These are phyloP conservation scores for Echeneis naucrates DNA, from an alignment of 2,797 vertebrate species.

Conservation along the genomic window DNA sequence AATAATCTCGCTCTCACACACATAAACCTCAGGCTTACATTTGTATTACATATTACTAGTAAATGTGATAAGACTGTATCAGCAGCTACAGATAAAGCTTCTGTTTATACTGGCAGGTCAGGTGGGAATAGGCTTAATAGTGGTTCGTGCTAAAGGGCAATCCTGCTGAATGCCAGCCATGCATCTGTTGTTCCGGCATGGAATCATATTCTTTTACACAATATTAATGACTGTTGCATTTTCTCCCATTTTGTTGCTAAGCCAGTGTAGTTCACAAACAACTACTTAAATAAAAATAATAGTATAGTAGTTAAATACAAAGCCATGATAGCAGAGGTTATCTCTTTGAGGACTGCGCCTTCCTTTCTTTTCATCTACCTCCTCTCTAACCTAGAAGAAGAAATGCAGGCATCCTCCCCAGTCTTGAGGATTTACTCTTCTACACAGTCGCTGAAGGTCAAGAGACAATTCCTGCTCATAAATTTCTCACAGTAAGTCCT, in stretches of 20 bases:
- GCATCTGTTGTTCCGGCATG: not conserved
- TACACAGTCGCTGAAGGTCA: slow-evolving; percentile 98
- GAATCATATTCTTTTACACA: not conserved
- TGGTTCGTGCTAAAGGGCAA: not conserved
- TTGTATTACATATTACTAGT: slow-evolving; percentile 11
- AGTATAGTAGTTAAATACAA: not conserved
- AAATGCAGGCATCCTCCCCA: slow-evolving; percentile 92
- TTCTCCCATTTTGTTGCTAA: not conserved
- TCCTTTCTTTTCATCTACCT: not conserved
- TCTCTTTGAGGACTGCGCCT: not conserved
- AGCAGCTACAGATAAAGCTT: slow-evolving; percentile 45
- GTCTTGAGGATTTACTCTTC: slow-evolving; percentile 97
- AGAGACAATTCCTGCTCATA: slow-evolving; percentile 97
- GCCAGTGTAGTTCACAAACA: not conserved
- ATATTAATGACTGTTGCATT: no score
- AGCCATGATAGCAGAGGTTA: not conserved
- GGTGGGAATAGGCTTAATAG: slow-evolving; percentile 12
- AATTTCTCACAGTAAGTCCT: slow-evolving; percentile 95
- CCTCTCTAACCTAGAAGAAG: slow-evolving; percentile 82
- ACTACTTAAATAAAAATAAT: not conserved
- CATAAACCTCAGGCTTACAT: slow-evolving; percentile 14
- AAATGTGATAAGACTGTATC: slow-evolving; percentile 50
- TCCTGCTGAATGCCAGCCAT: not conserved
- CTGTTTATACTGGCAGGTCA: slow-evolving; percentile 40
- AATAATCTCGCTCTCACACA: no score